Percentiles rank a stretch among this genome's conserved stretches.
These are phyloP conservation scores for Palythoa grandiflora DNA, from an alignment of 92 coral and sea anemone genomes.

Conservation along the genomic window DNA sequence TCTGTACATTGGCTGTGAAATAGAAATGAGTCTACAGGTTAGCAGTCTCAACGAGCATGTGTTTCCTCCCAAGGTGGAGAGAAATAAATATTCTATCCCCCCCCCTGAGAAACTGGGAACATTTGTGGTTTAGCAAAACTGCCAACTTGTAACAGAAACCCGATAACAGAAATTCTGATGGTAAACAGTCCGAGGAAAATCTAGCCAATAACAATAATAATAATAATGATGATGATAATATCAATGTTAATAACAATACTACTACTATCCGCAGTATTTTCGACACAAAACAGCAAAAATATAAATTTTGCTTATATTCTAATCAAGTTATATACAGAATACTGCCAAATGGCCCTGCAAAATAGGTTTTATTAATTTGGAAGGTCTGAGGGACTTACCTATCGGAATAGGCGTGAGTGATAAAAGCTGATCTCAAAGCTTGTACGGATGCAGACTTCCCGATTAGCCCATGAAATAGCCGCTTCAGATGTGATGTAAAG, in stretches of 20 bases:
- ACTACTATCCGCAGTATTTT: too few species aligned
- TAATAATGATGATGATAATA: too few species aligned
- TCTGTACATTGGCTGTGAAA: background rate
- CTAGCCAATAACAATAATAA: too few species aligned
- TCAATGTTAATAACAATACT: too few species aligned
- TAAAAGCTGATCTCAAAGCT: conserved; percentile 8
- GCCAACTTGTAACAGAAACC: background rate
- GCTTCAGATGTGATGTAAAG: conserved; percentile 1
- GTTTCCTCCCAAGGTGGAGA: background rate
- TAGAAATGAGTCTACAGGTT: background rate
- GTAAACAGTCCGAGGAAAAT: background rate
- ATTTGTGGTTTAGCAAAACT: background rate
- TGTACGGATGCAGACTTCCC: conserved; percentile 17
- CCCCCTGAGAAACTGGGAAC: background rate
- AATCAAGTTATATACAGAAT: too few species aligned
- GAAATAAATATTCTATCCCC: background rate
- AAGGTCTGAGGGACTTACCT: background rate
- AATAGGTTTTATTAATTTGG: background rate
- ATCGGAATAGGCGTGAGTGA: conserved; percentile 13
- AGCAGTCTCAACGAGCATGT: background rate
- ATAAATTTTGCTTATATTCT: too few species aligned
- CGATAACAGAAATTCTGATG: background rate
- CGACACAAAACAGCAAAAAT: too few species aligned
- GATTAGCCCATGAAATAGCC: background rate
- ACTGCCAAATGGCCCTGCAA: background rate